Conservation (phyloP, 1,140 invertebrate genomes). For the Drosophila kikkawai region DNA sequence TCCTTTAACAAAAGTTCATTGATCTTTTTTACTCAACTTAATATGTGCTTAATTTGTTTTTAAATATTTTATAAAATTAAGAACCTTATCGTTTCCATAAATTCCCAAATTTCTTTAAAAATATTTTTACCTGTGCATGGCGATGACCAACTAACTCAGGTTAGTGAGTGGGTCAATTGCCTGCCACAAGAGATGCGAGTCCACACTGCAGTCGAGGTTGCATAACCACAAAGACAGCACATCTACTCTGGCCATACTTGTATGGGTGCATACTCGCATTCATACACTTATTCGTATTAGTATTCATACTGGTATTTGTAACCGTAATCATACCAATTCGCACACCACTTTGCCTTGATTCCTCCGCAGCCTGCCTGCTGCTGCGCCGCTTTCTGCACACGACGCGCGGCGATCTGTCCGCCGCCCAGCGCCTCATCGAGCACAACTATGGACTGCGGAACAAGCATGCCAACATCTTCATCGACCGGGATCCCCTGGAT, state of each 20-base stretch:
- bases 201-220: constrained; percentile 28
- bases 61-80: not conserved
- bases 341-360: not conserved
- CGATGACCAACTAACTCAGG: constrained; percentile 10
- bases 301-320: not conserved
- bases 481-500: constrained; percentile 87
- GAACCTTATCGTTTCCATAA: not conserved
- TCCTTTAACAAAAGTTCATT: too few relatives aligned
- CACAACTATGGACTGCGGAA: constrained; percentile 88
- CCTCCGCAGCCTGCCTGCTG: constrained; percentile 50
- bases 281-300: not conserved
- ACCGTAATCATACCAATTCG: not conserved
- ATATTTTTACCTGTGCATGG: not conserved
- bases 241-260: not conserved
- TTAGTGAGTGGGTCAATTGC: constrained; percentile 16
- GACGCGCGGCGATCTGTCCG: constrained; percentile 86
- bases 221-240: constrained; percentile 35
- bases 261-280: not conserved
- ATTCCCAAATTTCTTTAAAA: not conserved
- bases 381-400: constrained; percentile 84
- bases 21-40: too few relatives aligned
- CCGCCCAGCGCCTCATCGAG: constrained; percentile 87
- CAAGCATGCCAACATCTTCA: constrained; percentile 88
- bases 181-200: constrained; percentile 13
- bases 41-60: too few relatives aligned